These are phyloP conservation scores for Prochilodus magdalenae DNA, from an alignment of 2,113 vertebrate species.

Conservation along the genomic window DNA sequence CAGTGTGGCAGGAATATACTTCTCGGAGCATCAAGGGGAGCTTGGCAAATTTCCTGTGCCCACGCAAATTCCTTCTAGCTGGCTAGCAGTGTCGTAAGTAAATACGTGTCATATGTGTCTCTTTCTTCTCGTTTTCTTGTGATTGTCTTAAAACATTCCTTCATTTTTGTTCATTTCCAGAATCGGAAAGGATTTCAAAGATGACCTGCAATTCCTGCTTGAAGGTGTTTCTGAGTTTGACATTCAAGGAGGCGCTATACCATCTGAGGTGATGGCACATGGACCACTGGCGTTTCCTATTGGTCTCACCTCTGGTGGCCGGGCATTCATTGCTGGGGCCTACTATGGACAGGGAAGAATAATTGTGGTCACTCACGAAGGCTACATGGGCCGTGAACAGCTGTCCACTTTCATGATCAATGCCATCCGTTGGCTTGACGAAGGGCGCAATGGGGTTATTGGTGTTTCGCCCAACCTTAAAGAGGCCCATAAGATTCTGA, in stretches of 20 bases:
- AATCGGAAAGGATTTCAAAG: slow-evolving; percentile 72
- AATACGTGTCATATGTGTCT: not conserved
- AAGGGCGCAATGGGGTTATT: slow-evolving; percentile 58
- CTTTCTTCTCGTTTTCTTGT: not conserved
- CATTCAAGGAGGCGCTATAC: not conserved
- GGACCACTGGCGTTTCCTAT: slow-evolving; percentile 77
- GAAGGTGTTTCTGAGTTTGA: slow-evolving; percentile 73
- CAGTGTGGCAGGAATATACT: slow-evolving; percentile 86
- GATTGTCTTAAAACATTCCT: not conserved
- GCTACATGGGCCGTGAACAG: slow-evolving; percentile 52
- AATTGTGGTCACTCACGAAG: slow-evolving; percentile 74
- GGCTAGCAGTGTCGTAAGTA: slow-evolving; percentile 82
- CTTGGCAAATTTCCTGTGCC: slow-evolving; percentile 75
- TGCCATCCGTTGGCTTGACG: slow-evolving; percentile 75
- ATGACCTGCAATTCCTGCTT: slow-evolving; percentile 73
- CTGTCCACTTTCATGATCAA: slow-evolving; percentile 72
- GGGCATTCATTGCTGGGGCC: slow-evolving; percentile 72
- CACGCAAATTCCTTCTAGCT: slow-evolving; percentile 82
- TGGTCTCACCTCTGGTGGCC: slow-evolving; percentile 50
- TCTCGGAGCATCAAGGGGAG: slow-evolving; percentile 75
- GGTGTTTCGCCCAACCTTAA: slow-evolving; percentile 42
- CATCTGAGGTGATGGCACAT: slow-evolving; percentile 76
- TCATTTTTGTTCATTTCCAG: slow-evolving; percentile 53
- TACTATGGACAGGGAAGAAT: slow-evolving; percentile 78
- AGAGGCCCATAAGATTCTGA: slow-evolving; percentile 34